phyloP scores from a whole-genome alignment of 64 coral and sea anemone species.

The Trachythela sp. region DNA sequence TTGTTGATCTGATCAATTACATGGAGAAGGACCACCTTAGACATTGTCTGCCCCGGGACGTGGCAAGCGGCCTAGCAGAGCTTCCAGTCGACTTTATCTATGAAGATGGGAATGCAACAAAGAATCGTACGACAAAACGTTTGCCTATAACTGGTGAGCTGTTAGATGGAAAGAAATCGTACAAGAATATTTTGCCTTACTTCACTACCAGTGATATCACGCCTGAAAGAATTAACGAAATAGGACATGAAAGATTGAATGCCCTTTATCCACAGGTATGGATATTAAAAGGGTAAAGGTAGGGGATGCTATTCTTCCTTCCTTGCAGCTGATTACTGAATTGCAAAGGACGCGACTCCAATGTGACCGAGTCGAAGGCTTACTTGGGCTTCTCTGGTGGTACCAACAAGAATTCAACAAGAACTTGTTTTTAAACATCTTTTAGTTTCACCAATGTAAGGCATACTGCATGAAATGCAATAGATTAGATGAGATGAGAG shows the following conservation, averaged over 20 bases:
- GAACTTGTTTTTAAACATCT: no score
- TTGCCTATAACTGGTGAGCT: neutral
- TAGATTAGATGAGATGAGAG: no score
- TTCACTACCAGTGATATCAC: constrained; percentile 15
- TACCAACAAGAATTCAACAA: no score
- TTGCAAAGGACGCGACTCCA: no score
- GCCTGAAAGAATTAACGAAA: constrained; percentile 15
- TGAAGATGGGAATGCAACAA: neutral
- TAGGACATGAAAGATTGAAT: neutral
- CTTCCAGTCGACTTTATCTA: neutral
- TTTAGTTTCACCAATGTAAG: no score
- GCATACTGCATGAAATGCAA: no score
- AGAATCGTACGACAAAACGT: neutral
- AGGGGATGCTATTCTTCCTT: neutral
- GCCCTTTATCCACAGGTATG: neutral
- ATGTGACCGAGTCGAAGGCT: no score
- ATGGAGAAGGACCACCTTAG: neutral
- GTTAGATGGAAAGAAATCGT: neutral
- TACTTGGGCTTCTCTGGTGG: no score
- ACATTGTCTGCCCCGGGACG: neutral
- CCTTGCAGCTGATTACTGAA: neutral
- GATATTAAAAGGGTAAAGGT: no score
- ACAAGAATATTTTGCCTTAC: constrained; percentile 17
- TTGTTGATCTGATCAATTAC: neutral
- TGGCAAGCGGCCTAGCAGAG: neutral